Evolutionary conservation across 2,797 vertebrate genomes (phyloP).

Genomic region (Allobates femoralis): DNA sequence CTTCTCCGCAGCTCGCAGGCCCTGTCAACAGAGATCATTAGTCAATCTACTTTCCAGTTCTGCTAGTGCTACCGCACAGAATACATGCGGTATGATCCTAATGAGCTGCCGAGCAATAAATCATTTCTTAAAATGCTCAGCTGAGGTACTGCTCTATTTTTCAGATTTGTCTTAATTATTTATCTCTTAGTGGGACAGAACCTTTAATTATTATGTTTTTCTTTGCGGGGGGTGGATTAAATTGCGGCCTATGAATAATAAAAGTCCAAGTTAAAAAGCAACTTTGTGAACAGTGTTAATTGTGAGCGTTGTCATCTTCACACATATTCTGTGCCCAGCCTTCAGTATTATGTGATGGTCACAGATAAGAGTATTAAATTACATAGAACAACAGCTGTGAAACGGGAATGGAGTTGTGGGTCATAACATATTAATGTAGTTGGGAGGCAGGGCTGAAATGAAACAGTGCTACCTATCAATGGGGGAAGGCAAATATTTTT

Average conservation of each 20-base stretch:
- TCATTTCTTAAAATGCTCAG: slow-evolving; percentile 36
- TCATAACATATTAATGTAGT: slow-evolving; percentile 55
- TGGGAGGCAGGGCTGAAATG: slow-evolving; percentile 10
- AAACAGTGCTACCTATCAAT: slow-evolving; percentile 25
- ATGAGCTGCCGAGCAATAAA: slow-evolving; percentile 45
- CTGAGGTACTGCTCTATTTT: slow-evolving; percentile 28
- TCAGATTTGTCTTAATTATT: slow-evolving; percentile 48
- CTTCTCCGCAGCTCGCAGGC: neutral
- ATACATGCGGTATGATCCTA: slow-evolving; percentile 26
- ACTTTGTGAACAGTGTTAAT: slow-evolving; percentile 57
- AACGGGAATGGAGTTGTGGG: slow-evolving; percentile 33
- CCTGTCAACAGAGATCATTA: slow-evolving; percentile 12
- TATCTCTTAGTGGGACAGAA: slow-evolving; percentile 50
- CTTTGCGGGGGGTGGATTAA: slow-evolving; percentile 42
- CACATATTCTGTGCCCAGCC: slow-evolving; percentile 43
- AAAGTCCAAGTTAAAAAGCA: slow-evolving; percentile 38
- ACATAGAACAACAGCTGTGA: slow-evolving; percentile 54
- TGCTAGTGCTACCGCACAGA: neutral
- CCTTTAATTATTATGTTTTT: slow-evolving; percentile 43
- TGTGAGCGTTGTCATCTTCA: slow-evolving; percentile 55
- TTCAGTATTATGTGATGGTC: slow-evolving; percentile 50
- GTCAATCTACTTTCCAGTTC: slow-evolving; percentile 1
- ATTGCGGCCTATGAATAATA: slow-evolving; percentile 55
- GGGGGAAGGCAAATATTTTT: slow-evolving; percentile 7
- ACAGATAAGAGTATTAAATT: slow-evolving; percentile 57